These are phyloP conservation scores for Coreoperca whiteheadi DNA, from an alignment of 2,113 vertebrate species.

Conservation along the genomic window DNA sequence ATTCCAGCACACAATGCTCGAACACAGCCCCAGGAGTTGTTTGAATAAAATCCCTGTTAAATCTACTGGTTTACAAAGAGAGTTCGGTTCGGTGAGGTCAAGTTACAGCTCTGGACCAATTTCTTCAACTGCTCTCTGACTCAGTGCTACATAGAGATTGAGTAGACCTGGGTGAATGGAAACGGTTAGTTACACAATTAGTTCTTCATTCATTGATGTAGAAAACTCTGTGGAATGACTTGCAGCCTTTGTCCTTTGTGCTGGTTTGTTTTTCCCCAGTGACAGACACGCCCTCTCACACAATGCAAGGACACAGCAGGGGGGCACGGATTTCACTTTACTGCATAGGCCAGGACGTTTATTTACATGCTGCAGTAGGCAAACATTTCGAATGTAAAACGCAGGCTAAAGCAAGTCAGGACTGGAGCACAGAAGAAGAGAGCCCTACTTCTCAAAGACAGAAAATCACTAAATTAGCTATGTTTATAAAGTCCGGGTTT, in stretches of 20 bases:
- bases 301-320: conserved; percentile 48
- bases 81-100: conserved; percentile 41
- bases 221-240: conserved; percentile 20
- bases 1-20: conserved; percentile 35
- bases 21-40: conserved; percentile 20
- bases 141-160: conserved; percentile 4
- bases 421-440: background rate
- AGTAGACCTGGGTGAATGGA: conserved; percentile 21
- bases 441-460: background rate
- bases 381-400: background rate
- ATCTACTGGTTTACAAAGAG: conserved; percentile 52
- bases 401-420: conserved; percentile 10
- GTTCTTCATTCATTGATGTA: background rate
- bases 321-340: conserved; percentile 24
- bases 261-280: conserved; percentile 23
- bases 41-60: conserved; percentile 55
- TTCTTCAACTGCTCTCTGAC: conserved; percentile 25
- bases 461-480: background rate
- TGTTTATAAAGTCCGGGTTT: background rate
- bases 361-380: conserved; percentile 6
- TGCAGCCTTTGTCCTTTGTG: conserved; percentile 35
- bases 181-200: conserved; percentile 35
- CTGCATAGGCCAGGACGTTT: conserved; percentile 13
- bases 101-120: conserved; percentile 49
- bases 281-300: conserved; percentile 44